phyloP scores from a whole-genome alignment of 2,888 invertebrate genomes.

The Palloptera scutellata region DNA sequence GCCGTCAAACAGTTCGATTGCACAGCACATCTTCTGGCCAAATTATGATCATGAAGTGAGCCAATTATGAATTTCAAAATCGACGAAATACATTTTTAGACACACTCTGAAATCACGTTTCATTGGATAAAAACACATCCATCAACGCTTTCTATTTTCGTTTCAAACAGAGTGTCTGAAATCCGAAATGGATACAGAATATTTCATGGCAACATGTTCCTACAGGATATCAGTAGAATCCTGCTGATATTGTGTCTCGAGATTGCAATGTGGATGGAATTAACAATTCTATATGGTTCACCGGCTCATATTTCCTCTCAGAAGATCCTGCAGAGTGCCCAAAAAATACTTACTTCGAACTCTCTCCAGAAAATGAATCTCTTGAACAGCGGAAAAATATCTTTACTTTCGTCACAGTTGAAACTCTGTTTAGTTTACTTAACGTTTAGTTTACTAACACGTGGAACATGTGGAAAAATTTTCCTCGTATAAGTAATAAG shows the following conservation, averaged over 20 bases:
- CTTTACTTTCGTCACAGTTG: not conserved
- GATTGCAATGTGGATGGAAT: constrained; percentile 10
- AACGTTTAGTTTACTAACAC: not conserved
- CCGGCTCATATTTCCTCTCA: not conserved
- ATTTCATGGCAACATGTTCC: constrained; percentile 8
- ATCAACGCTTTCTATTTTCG: constrained; percentile 17
- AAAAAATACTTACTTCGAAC: not conserved
- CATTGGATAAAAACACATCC: constrained; percentile 28
- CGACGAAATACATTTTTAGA: constrained; percentile 24
- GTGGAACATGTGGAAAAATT: not conserved
- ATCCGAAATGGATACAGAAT: too few species aligned
- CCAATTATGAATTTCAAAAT: constrained; percentile 15
- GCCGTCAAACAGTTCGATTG: constrained; percentile 9
- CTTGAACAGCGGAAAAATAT: constrained; percentile 10
- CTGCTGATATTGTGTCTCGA: constrained; percentile 19
- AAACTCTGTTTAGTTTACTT: not conserved
- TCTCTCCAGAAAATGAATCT: constrained; percentile 13
- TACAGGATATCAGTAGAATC: constrained; percentile 18
- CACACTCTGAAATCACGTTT: constrained; percentile 28
- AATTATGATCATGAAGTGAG: constrained; percentile 19
- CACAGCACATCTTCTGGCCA: constrained; percentile 29
- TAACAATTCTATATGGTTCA: not conserved
- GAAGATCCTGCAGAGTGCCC: not conserved
- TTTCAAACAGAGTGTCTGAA: constrained; percentile 25
- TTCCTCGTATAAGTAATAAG: not conserved